Conservation (phyloP, 2,113 vertebrate species). For the Mirounga angustirostris region DNA sequence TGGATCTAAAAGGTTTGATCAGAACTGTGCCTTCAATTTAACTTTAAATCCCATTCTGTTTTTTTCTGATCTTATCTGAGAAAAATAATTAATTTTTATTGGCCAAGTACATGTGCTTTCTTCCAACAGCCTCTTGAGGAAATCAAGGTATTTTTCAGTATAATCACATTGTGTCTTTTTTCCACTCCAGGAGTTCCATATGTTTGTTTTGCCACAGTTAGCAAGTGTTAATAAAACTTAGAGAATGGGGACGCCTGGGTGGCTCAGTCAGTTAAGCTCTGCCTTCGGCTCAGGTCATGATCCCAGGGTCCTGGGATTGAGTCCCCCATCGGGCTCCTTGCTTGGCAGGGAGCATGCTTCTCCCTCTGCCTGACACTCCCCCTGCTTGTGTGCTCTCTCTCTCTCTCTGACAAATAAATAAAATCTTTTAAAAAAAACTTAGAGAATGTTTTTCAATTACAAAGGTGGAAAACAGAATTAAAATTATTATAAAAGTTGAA, state of each 20-base stretch:
- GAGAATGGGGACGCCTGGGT: neutral
- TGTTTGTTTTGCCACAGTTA: slow-evolving; percentile 29
- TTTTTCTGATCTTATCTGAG: slow-evolving; percentile 57
- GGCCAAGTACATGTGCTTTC: neutral
- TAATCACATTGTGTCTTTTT: neutral
- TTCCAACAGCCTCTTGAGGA: neutral
- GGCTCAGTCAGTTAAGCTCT: too few species aligned
- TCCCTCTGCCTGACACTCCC: too few species aligned
- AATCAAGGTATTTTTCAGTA: neutral
- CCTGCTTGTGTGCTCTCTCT: too few species aligned
- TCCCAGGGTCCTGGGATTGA: too few species aligned
- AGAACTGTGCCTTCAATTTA: neutral
- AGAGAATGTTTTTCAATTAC: slow-evolving; percentile 45
- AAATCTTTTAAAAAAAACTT: neutral
- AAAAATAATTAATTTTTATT: slow-evolving; percentile 55
- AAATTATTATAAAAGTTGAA: slow-evolving; percentile 28
- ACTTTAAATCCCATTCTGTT: slow-evolving; percentile 11
- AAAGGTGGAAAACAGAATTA: neutral
- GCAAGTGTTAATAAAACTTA: neutral
- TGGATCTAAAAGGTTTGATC: neutral
- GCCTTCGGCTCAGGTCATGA: too few species aligned
- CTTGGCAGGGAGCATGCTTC: too few species aligned
- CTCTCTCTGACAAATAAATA: too few species aligned
- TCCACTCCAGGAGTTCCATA: neutral
- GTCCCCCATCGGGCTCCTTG: too few species aligned